Evolutionary conservation across 2,113 vertebrate species (phyloP).

Genomic region (Petrocephalus zakoni): DNA sequence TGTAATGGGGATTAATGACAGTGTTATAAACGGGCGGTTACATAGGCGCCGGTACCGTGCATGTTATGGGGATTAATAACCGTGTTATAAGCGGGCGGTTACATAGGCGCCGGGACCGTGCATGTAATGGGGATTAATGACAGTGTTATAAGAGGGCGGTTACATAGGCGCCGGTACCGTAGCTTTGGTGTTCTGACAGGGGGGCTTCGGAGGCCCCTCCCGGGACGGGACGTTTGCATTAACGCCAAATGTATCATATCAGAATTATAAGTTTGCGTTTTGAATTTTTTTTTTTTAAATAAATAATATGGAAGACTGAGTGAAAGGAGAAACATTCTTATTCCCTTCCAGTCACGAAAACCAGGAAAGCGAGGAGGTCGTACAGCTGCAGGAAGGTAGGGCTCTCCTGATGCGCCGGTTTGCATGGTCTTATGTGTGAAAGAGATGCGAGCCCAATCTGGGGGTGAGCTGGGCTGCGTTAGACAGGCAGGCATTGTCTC

Average conservation of each 20-base stretch:
- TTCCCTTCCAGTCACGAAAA: constrained; percentile 66
- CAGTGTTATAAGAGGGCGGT: not conserved
- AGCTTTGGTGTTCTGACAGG: not conserved
- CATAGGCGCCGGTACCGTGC: not conserved
- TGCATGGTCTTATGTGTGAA: not conserved
- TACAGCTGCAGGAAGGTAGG: constrained; percentile 71
- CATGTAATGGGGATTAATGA: not conserved
- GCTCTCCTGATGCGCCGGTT: not conserved
- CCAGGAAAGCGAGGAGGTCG: constrained; percentile 68
- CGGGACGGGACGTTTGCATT: not conserved
- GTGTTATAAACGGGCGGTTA: not conserved
- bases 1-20: not conserved
- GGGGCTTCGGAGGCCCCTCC: not conserved
- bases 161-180: not conserved
- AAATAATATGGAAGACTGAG: not conserved
- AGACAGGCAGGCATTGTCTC: not conserved
- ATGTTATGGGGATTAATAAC: not conserved
- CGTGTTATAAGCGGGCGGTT: not conserved
- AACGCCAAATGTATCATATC: not conserved
- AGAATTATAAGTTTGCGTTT: not conserved
- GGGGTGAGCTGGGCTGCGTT: not conserved
- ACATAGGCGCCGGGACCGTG: not conserved
- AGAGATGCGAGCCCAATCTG: not conserved
- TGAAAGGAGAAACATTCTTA: not conserved
- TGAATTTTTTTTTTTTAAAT: not conserved